These are phyloP conservation scores for Acronicta alni DNA, from an alignment of 2,888 invertebrate species.

Conservation along the genomic window DNA sequence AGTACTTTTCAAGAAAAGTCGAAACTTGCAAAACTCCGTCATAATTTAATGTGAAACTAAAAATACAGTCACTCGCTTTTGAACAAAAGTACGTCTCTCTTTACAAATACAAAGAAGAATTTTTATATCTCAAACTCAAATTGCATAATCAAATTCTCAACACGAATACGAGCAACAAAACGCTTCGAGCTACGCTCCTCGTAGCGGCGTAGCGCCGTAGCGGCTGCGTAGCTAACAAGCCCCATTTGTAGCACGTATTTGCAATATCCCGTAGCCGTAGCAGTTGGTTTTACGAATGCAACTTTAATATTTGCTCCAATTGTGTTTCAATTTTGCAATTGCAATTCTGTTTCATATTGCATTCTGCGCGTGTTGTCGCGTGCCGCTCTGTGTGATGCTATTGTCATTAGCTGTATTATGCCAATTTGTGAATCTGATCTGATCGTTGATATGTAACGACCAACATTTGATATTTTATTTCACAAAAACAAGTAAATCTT, in stretches of 20 bases:
- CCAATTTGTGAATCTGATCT: not conserved
- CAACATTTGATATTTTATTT: no score
- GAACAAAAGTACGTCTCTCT: not conserved
- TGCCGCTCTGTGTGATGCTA: slow-evolving; percentile 3
- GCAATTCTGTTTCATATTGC: slow-evolving; percentile 41
- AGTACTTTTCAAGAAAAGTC: no score
- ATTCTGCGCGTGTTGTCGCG: slow-evolving; percentile 11
- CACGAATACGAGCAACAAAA: slow-evolving; percentile 34
- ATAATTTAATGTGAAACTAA: not conserved
- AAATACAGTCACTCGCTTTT: not conserved
- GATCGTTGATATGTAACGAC: no score
- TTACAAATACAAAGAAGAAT: not conserved
- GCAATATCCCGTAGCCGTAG: slow-evolving; percentile 58
- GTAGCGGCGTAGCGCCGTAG: slow-evolving; percentile 37
- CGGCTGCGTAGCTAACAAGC: slow-evolving; percentile 55
- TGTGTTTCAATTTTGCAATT: slow-evolving; percentile 55
- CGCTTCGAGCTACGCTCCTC: slow-evolving; percentile 32
- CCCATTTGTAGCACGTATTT: slow-evolving; percentile 57
- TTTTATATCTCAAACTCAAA: slow-evolving; percentile 33
- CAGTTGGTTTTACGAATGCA: slow-evolving; percentile 49
- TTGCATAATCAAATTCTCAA: slow-evolving; percentile 45
- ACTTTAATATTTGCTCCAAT: slow-evolving; percentile 56
- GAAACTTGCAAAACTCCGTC: no score
- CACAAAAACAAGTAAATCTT: no score
- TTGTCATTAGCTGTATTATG: not conserved